phyloP scores from a whole-genome alignment of 2,797 vertebrate genomes.

The Epinephelus malabaricus region DNA sequence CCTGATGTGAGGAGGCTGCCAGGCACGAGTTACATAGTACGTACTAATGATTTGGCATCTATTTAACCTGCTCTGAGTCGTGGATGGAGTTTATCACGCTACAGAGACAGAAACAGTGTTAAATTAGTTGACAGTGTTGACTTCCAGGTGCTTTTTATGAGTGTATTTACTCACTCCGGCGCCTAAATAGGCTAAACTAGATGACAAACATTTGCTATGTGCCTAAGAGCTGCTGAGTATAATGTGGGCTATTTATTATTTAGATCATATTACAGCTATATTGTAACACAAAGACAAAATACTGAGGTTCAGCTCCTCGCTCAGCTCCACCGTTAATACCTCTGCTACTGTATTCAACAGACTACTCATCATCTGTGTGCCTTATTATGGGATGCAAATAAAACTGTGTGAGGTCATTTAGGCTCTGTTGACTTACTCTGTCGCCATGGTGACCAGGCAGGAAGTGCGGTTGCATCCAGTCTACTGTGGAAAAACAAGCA shows the following conservation, averaged over 20 bases:
- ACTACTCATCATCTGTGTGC: conserved; percentile 43
- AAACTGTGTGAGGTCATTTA: conserved; percentile 65
- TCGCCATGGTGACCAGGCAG: conserved; percentile 70
- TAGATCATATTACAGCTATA: conserved; percentile 37
- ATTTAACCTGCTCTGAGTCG: neutral
- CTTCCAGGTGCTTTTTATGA: conserved; percentile 3
- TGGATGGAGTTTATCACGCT: neutral
- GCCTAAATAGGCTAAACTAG: conserved; percentile 15
- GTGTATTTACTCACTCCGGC: conserved; percentile 6
- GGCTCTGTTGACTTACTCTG: conserved; percentile 76
- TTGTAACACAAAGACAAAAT: conserved; percentile 33
- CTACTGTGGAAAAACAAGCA: conserved; percentile 75
- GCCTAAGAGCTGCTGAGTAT: neutral
- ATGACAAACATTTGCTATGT: conserved; percentile 25
- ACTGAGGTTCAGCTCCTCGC: conserved; percentile 12
- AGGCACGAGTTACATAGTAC: conserved; percentile 6
- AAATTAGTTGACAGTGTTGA: conserved; percentile 21
- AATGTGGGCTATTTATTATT: conserved; percentile 42
- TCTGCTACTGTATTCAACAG: conserved; percentile 38
- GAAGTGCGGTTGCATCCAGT: conserved; percentile 66
- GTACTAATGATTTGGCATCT: neutral
- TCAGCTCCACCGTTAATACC: conserved; percentile 28
- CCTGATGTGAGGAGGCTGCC: conserved; percentile 12
- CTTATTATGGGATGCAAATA: conserved; percentile 69
- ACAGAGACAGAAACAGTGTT: neutral